Evolutionary conservation across 1,140 invertebrate genomes (phyloP).

Genomic region (Trichonephila inaurata): DNA sequence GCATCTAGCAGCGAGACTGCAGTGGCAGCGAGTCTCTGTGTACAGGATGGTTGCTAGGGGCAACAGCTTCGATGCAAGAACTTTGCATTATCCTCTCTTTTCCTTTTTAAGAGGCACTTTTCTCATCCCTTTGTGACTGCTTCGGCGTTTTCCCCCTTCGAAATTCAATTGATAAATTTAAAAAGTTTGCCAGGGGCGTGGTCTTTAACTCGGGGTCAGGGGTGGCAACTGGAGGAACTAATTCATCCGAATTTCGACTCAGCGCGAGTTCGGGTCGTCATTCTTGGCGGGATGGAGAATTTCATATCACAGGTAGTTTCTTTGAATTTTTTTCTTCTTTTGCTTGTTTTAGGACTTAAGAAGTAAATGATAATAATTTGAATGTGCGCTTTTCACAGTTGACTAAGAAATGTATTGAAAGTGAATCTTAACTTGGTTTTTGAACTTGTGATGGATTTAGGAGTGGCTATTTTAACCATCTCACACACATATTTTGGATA

Average conservation of each 20-base stretch:
- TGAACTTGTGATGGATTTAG: not conserved
- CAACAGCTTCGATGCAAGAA: conserved; percentile 26
- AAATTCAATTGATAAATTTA: not conserved
- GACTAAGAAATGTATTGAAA: not conserved
- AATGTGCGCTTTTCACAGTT: too few relatives aligned
- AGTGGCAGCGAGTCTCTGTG: conserved; percentile 11
- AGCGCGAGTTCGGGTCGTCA: not conserved
- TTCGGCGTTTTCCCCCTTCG: not conserved
- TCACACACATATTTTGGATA: too few relatives aligned
- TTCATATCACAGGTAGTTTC: not conserved
- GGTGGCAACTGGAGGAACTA: not conserved
- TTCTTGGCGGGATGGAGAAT: not conserved
- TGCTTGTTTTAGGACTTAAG: not conserved
- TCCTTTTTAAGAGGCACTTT: not conserved
- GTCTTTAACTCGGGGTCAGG: not conserved
- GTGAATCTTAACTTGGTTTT: not conserved
- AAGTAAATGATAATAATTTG: too few relatives aligned
- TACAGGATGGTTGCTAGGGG: conserved; percentile 45
- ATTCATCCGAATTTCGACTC: not conserved
- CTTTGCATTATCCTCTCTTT: not conserved
- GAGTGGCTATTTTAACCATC: not conserved
- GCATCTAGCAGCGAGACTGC: conserved; percentile 46
- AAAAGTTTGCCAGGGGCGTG: not conserved
- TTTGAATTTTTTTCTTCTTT: not conserved
- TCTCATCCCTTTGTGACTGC: not conserved